Evolutionary conservation across 2,888 invertebrate genomes (phyloP), one percentile per base, ranked within the genome.

Genomic region (Pachliopta kotzebuea): DNA sequence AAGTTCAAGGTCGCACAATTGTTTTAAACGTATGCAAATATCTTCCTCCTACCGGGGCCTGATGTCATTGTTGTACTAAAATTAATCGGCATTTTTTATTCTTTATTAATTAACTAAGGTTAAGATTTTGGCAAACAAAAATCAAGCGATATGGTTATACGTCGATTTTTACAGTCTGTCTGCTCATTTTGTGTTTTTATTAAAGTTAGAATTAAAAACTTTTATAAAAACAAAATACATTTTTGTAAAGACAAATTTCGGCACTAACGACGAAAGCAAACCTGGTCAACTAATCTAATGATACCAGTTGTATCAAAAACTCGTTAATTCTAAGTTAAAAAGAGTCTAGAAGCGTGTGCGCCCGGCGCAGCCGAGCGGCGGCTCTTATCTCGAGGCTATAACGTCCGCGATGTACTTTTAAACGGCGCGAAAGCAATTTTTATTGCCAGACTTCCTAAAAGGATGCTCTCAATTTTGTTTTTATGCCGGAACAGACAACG

Each of bases 1-100:
- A 86, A 88, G 88, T 88, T 88, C 88, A 88, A 85, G 88, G 88
- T 73, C 83, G 79, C 70, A 71, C 72, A 81, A 80, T 78, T 80
- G 79, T 83, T 82, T 83, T 78, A 55, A 78, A 79, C 78, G 80
- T 79, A 80, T 80, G 79, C 78, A 68, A 66, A 79, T 76, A 79
- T 77, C 85, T 88, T 88, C 87, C 88, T 84, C 79, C 73, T 85
- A 76, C 78, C 74, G 73, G 76, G 75, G 77, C 68, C 54, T 59
- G 56, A 62, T 61, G 66, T 68, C 62, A 67, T 59, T 57, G 54
- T 50, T 60, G 37, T 49, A 58, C 49, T 53, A 52, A 24, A 50
- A 52, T 24, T 42, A 57, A 52, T 11, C 11, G 56, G 23, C 31
- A 57, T 53, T 57, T 42, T 62, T 57, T 18, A 55, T 59, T 17